Base-by-base conservation (phyloP, 2,797 vertebrate species). In the Pelochelys cantorii region DNA sequence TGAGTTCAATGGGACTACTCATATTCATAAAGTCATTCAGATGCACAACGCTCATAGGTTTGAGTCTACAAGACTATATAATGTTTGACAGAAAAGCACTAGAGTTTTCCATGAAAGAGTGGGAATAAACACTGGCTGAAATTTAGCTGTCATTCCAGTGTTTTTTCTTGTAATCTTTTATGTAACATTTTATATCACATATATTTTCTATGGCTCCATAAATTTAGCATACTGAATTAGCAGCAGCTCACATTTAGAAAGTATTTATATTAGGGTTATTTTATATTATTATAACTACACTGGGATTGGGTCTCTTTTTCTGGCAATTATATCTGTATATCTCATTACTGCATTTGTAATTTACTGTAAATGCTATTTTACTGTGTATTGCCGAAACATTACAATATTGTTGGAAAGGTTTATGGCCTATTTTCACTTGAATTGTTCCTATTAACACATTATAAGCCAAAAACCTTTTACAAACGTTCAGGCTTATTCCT, bases 121-220 rank as follows among this genome's bases (percentile, higher is more conserved):
- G n/a, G 84, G 22, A 25, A 80, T 59, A 84, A 94, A 75, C 42
- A 77, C 18, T 1, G 31, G 31, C 31, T n/a, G 31, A 68, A 34
- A 68, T 68, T 20, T 90, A 62, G n/a, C 86, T 92, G 54, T 57
- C 83, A 75, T 86, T 81, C 53, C 81, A 57, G 2, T n/a, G 79
- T n/a, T 48, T 31, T 48, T 31, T 84, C 12, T 23, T 57, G 20
- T 78, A 54, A 29, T 6, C 80, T 80, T 85, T 62, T 77, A 68
- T 82, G 9, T 42, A 93, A 83, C 4, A 31, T 1, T 42, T 91
- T 8, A 85, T 84, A 71, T 48, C 83, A 75, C 82, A 90, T 90
- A n/a, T 71, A 71, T 81, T 87, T 75, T 57, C 42, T 88, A 79
- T 84, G 60, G 55, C 68, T 93, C 62, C 55, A 87, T 78, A 93